These are phyloP conservation scores for Anas bernieri DNA, from an alignment of 2,797 vertebrate species.

Conservation along the genomic window DNA sequence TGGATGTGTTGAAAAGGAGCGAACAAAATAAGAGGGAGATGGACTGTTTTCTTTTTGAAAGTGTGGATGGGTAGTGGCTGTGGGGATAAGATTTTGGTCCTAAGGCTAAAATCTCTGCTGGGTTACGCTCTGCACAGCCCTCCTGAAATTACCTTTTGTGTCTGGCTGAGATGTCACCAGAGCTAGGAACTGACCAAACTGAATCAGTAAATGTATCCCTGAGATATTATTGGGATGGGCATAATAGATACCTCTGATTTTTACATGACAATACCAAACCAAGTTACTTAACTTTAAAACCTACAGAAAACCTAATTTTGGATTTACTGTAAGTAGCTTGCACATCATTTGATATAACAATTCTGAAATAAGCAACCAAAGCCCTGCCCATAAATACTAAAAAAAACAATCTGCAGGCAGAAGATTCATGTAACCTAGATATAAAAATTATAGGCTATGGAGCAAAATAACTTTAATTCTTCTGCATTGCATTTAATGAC, in stretches of 20 bases:
- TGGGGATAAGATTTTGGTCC: not conserved
- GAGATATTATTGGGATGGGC: not conserved
- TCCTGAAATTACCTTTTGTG: not conserved
- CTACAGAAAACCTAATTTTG: not conserved
- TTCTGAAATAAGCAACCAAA: not conserved
- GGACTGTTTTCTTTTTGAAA: not conserved
- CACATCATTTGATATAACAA: not conserved
- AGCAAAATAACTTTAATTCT: conserved; percentile 16
- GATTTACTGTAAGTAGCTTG: not conserved
- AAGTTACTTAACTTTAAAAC: not conserved
- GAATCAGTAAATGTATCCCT: not conserved
- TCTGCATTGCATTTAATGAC: not conserved
- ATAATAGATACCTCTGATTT: not conserved
- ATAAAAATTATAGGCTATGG: not conserved
- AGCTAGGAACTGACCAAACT: not conserved
- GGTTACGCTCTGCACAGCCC: not conserved
- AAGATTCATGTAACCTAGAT: not conserved
- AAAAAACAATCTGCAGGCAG: not conserved
- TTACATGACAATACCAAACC: not conserved
- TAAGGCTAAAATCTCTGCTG: not conserved
- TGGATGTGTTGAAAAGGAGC: not conserved
- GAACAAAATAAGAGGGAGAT: not conserved
- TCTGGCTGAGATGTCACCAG: not conserved
- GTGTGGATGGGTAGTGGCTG: not conserved
- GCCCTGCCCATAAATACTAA: not conserved